A percentile compares a stretch with the other conserved stretches of the same genome.
These are phyloP conservation scores for Syngnathus typhle DNA, from an alignment of 2,113 vertebrate genomes.

Conservation along the genomic window DNA sequence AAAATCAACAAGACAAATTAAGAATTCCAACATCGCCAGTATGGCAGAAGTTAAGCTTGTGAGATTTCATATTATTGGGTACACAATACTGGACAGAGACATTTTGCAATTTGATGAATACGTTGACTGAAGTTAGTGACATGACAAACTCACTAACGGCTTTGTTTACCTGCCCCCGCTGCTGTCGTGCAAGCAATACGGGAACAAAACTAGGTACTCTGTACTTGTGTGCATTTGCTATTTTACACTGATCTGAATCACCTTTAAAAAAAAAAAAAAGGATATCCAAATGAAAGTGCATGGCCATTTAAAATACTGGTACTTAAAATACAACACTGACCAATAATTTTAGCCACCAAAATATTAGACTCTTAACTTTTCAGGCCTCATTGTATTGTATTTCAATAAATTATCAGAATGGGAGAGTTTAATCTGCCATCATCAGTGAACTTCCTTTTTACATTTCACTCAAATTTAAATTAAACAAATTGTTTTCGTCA, in stretches of 20 bases:
- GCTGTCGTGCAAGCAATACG: constrained; percentile 35
- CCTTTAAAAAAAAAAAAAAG: constrained; percentile 15
- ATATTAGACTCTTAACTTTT: not conserved
- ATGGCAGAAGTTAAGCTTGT: not conserved
- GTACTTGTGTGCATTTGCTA: constrained; percentile 26
- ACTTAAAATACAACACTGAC: constrained; percentile 25
- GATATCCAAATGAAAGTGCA: constrained; percentile 42
- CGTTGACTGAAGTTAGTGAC: constrained; percentile 46
- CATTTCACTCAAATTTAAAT: not conserved
- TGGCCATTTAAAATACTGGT: constrained; percentile 39
- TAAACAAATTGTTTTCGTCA: not conserved
- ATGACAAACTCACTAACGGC: constrained; percentile 43
- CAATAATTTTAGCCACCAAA: constrained; percentile 6
- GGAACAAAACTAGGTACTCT: constrained; percentile 32
- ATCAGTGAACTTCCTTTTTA: not conserved
- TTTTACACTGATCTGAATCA: constrained; percentile 44
- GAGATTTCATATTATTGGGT: not conserved
- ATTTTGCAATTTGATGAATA: constrained; percentile 35
- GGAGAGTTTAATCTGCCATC: too few relatives aligned
- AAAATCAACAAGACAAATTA: not conserved
- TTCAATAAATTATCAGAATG: not conserved
- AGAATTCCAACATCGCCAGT: not conserved
- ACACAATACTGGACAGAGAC: constrained; percentile 15
- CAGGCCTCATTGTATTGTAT: not conserved
- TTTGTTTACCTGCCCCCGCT: constrained; percentile 65